Base-by-base conservation (phyloP, 2,888 invertebrate species). In the Melitaea athalia region DNA sequence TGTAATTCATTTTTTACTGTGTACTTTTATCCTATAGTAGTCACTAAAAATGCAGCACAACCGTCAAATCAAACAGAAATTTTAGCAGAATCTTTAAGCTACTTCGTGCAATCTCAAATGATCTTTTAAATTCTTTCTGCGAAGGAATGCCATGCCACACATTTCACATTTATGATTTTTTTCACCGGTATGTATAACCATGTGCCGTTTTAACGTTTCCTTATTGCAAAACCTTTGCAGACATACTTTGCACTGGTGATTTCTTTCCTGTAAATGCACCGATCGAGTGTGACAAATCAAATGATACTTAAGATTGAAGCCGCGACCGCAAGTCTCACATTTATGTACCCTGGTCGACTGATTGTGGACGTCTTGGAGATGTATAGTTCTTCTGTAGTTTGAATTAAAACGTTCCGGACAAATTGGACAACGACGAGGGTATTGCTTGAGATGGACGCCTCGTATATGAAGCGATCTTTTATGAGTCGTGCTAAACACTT, bases 111-210 rank as follows among this genome's bases (percentile, higher is more conserved):
- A 75, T 10, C 91, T 79, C 65, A 92, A 79, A 79, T 93, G 93
- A 60, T 91, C 90, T 69, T 88, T 89, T 69, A 93, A 80, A 74
- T 92, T 92, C 74, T 92, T 92, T 50, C 92, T 80, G 17, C 93
- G 83, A 73, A 91, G 78, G 60, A 92, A 93, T 0, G 91, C 91
- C 86, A 93, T 91, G 0, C 92, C 88, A 64, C 94, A 94, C 3
- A 93, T 84, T 61, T 93, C 89, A 64, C 94, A 94, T 70, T 93
- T 92, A 67, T 93, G 92, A 64, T 94, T 94, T 76, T 93, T 94
- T 59, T 92, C 93, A 0, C 93, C 93, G 0, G 93, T 93, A 71
- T 94, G 94, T 52, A 93, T 93, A 5, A 93, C 91, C 92, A 93
- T 93, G 69, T 94, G 94, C 0, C 93, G 81, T 68, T 93, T 94